Percentiles rank a stretch among this genome's conserved stretches.
Evolutionary conservation across 1,140 invertebrate genomes (phyloP).

Genomic region (Cotesia glomerata): DNA sequence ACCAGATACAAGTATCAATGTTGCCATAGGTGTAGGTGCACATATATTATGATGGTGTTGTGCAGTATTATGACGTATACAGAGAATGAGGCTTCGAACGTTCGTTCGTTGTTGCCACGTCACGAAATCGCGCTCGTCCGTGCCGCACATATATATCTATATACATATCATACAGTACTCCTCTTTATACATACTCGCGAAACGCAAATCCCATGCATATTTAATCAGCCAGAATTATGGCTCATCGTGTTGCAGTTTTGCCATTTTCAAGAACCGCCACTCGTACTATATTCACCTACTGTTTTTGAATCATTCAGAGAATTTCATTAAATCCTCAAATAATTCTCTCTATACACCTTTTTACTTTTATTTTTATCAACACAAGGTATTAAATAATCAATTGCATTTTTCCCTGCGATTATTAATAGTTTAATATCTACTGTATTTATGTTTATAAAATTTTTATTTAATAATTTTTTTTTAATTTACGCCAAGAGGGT

Average conservation of each 20-base stretch:
- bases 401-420: neutral
- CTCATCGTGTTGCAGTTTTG: constrained; percentile 54
- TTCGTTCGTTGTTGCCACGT: constrained; percentile 30
- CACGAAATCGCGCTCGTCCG: constrained; percentile 45
- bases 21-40: neutral
- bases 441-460: no score
- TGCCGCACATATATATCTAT: neutral
- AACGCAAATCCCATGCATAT: constrained; percentile 52
- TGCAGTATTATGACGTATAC: constrained; percentile 17
- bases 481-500: no score
- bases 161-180: neutral
- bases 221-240: constrained; percentile 57
- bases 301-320: constrained; percentile 20
- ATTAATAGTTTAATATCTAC: no score
- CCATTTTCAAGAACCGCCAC: constrained; percentile 8
- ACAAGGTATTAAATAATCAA: neutral
- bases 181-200: constrained; percentile 19
- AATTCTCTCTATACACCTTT: constrained; percentile 5
- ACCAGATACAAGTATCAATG: no score
- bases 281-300: neutral
- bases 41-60: neutral
- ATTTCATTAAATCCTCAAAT: constrained; percentile 30
- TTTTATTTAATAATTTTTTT: no score
- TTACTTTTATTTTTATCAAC: neutral
- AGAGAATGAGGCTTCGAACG: no score